Evolutionary conservation across 2,113 vertebrate genomes (phyloP).

Genomic region (Bagarius yarrelli): DNA sequence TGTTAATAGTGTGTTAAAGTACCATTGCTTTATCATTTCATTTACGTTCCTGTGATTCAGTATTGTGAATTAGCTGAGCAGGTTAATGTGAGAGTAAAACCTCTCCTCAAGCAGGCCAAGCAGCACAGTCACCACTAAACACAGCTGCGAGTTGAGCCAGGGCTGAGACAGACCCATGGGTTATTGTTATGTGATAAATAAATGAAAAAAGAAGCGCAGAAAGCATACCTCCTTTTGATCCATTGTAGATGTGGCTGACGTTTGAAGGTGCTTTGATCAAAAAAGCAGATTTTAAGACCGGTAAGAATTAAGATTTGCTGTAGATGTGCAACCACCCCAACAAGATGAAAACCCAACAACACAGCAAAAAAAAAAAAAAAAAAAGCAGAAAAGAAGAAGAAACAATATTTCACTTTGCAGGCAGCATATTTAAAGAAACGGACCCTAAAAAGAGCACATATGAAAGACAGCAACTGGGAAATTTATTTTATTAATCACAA

Average conservation of each 20-base stretch:
- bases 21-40: not conserved
- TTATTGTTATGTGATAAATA: conserved; percentile 21
- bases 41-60: conserved; percentile 32
- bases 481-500: not conserved
- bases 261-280: conserved; percentile 72
- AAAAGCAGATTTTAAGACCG: conserved; percentile 41
- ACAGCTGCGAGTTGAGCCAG: conserved; percentile 20
- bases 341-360: not conserved
- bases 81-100: conserved; percentile 27
- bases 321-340: not conserved
- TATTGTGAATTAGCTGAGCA: conserved; percentile 7
- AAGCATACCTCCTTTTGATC: conserved; percentile 77
- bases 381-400: not conserved
- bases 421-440: not conserved
- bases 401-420: not conserved
- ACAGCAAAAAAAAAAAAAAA: not conserved
- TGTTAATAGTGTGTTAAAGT: not conserved
- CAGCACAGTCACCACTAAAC: conserved; percentile 34
- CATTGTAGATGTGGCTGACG: conserved; percentile 75
- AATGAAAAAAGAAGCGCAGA: conserved; percentile 17
- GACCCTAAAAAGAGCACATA: not conserved
- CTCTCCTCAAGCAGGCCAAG: conserved; percentile 25
- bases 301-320: conserved; percentile 25
- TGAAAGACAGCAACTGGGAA: not conserved
- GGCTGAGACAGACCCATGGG: conserved; percentile 32